phyloP scores from a whole-genome alignment of 2,888 invertebrate genomes.

The Bugulina stolonifera region DNA sequence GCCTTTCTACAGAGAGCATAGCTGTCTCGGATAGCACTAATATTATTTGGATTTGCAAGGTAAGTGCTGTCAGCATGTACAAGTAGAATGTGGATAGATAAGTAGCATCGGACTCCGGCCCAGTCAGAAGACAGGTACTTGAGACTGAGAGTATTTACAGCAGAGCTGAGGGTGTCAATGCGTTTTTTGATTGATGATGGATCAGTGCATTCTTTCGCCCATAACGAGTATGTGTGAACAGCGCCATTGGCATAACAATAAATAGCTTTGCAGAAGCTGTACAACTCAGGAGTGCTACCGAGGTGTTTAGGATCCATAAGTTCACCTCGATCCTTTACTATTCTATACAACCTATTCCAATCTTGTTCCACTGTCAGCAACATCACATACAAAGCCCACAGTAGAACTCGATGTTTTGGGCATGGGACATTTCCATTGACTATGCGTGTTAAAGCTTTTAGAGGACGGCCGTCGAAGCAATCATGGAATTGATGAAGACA shows the following conservation, averaged over 20 bases:
- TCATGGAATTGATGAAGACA: not conserved
- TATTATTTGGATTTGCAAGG: not conserved
- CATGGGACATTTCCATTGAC: not conserved
- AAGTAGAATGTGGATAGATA: not conserved
- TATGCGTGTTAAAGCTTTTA: not conserved
- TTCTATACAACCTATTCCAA: not conserved
- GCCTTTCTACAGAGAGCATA: not conserved
- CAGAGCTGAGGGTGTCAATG: not conserved
- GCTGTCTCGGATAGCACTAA: not conserved
- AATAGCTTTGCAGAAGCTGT: not conserved
- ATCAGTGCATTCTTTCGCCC: not conserved
- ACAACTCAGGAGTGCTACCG: not conserved
- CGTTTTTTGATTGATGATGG: not conserved
- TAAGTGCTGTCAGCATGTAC: not conserved
- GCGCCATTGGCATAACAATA: not conserved
- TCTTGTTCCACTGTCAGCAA: not conserved
- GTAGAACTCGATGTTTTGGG: not conserved
- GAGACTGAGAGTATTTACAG: not conserved
- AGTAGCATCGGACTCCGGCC: not conserved
- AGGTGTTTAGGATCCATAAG: not conserved
- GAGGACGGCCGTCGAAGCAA: not conserved
- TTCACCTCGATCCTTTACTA: not conserved
- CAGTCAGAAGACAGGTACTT: not conserved
- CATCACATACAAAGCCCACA: conserved; percentile 8
- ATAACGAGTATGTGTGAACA: not conserved